These are phyloP conservation scores for Channa striata DNA, from an alignment of 2,797 vertebrate species.

Conservation along the genomic window DNA sequence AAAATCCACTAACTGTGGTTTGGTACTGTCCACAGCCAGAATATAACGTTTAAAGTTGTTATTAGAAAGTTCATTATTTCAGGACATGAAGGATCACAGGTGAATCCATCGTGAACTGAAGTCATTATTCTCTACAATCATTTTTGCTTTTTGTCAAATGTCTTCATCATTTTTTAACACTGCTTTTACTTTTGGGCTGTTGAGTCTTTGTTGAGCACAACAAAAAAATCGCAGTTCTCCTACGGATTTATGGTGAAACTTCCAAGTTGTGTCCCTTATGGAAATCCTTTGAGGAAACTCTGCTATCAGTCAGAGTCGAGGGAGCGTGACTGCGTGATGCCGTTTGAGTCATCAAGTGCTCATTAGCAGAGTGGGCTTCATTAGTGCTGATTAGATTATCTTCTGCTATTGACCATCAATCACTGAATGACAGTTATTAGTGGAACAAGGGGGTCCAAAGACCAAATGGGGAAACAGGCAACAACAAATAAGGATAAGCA, in stretches of 20 bases:
- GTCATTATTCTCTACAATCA: background rate
- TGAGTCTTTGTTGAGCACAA: background rate
- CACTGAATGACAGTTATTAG: conserved; percentile 42
- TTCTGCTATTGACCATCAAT: conserved; percentile 53
- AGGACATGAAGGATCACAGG: background rate
- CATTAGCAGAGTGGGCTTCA: conserved; percentile 46
- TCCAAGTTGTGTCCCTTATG: too few species aligned
- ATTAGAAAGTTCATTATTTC: too few species aligned
- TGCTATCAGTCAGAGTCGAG: background rate
- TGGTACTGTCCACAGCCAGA: background rate
- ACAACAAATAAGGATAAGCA: background rate
- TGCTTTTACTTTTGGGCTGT: background rate
- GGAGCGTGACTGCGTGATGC: conserved; percentile 5
- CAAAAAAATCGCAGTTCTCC: background rate
- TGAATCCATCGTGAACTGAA: background rate
- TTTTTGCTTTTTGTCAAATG: background rate
- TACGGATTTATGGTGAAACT: background rate
- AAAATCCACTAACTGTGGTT: background rate
- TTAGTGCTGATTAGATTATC: conserved; percentile 73
- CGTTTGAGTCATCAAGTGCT: conserved; percentile 50
- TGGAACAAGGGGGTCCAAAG: conserved; percentile 50
- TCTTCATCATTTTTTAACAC: background rate
- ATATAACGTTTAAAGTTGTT: background rate
- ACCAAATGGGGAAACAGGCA: conserved; percentile 9
- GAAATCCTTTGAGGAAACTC: background rate